A percentile compares a stretch with the other conserved stretches of the same genome.
Evolutionary conservation across 2,888 invertebrate genomes (phyloP).

Genomic region (Machimus rusticus): DNA sequence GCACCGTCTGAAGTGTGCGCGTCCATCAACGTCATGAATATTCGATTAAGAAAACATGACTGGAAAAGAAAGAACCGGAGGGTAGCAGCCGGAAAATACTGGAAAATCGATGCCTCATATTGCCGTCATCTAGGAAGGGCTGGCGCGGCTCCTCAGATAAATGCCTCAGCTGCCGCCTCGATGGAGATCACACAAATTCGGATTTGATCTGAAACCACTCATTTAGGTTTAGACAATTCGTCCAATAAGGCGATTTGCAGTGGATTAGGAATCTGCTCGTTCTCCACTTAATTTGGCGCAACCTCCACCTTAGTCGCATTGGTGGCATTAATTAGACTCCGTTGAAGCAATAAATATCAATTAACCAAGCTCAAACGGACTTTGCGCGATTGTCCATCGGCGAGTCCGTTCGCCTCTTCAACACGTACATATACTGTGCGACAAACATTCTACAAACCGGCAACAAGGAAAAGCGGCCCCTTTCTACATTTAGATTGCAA

Average conservation of each 20-base stretch:
- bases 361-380: background rate
- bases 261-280: background rate
- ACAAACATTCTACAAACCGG: background rate
- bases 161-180: background rate
- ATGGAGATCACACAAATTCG: background rate
- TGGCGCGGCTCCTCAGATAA: background rate
- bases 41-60: constrained; percentile 34
- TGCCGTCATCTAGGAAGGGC: background rate
- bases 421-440: background rate
- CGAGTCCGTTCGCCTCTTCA: background rate
- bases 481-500: background rate
- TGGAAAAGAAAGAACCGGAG: constrained; percentile 16
- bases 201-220: background rate
- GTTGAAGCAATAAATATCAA: background rate
- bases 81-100: background rate
- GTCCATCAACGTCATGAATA: constrained; percentile 30
- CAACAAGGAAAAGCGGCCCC: background rate
- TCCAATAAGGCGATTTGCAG: background rate
- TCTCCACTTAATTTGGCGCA: background rate
- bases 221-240: background rate
- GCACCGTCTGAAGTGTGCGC: background rate
- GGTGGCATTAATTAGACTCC: background rate
- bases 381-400: background rate
- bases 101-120: constrained; percentile 1
- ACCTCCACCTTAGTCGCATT: background rate